Percentiles rank a stretch among this genome's conserved stretches.
These are phyloP conservation scores for Lophotriccus pileatus DNA, from an alignment of 2,797 vertebrate genomes.

Conservation along the genomic window DNA sequence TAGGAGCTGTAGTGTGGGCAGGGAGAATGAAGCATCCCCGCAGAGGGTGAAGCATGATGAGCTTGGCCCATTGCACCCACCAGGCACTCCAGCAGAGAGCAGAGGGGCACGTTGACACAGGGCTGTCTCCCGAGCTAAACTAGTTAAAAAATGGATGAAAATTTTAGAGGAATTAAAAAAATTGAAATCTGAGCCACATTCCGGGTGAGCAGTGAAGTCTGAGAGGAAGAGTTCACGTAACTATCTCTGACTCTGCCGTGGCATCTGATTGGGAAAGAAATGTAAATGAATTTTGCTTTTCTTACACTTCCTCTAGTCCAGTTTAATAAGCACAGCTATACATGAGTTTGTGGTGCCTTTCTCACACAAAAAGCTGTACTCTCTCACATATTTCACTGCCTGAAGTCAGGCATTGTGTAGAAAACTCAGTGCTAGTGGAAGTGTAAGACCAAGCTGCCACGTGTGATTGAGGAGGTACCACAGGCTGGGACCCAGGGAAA, in stretches of 20 bases:
- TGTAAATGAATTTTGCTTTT: background rate
- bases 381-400: background rate
- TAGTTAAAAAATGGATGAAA: background rate
- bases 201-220: background rate
- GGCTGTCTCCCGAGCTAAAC: background rate
- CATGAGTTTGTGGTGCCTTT: background rate
- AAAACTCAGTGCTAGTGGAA: background rate
- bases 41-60: accelerated
- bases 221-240: background rate
- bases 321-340: background rate
- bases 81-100: background rate
- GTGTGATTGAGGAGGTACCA: background rate
- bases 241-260: background rate
- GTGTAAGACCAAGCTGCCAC: background rate
- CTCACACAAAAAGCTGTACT: background rate
- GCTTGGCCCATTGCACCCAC: background rate
- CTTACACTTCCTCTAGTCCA: background rate
- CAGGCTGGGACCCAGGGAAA: background rate
- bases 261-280: background rate
- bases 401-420: background rate
- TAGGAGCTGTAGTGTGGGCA: background rate
- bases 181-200: background rate
- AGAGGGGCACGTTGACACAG: background rate
- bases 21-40: background rate
- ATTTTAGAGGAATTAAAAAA: background rate